A percentile compares a stretch with the other conserved stretches of the same genome.
Evolutionary conservation across 2,797 vertebrate species (phyloP).

Genomic region (Aplochiton taeniatus): DNA sequence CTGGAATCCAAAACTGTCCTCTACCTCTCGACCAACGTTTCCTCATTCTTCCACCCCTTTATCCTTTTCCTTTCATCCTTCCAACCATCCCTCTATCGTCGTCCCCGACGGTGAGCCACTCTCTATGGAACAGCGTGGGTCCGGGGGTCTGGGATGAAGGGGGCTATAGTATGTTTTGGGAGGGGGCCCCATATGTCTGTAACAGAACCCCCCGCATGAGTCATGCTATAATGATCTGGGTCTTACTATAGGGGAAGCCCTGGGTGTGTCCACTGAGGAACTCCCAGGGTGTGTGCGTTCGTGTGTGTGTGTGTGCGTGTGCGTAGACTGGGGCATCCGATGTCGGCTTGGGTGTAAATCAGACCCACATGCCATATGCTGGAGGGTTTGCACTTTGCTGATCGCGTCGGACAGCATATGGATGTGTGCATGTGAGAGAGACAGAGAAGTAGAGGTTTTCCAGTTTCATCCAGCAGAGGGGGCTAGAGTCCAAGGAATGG

Average conservation of each 20-base stretch:
- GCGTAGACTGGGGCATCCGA: conserved; percentile 3
- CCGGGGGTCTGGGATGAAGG: not conserved
- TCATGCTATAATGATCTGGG: conserved; percentile 51
- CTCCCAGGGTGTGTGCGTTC: conserved; percentile 11
- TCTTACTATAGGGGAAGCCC: conserved; percentile 47
- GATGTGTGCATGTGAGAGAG: not conserved
- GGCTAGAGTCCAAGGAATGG: conserved; percentile 33
- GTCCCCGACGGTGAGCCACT: too few species aligned
- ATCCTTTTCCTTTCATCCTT: not conserved
- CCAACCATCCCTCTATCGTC: not conserved
- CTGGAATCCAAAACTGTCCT: too few species aligned
- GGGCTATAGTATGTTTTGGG: conserved; percentile 18
- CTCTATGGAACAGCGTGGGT: not conserved
- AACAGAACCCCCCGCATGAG: conserved; percentile 46
- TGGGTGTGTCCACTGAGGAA: conserved; percentile 40
- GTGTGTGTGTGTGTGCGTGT: conserved; percentile 20
- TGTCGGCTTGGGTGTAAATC: conserved; percentile 37
- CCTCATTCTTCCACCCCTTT: not conserved
- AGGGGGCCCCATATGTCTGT: conserved; percentile 26
- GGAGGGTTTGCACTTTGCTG: conserved; percentile 16
- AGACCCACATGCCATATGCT: conserved; percentile 45
- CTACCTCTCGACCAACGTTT: not conserved
- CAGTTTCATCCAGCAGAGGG: conserved; percentile 62
- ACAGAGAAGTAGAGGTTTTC: not conserved
- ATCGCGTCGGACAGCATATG: conserved; percentile 20